Conservation (phyloP, 2,113 vertebrate genomes). For the Sialia sialis region DNA sequence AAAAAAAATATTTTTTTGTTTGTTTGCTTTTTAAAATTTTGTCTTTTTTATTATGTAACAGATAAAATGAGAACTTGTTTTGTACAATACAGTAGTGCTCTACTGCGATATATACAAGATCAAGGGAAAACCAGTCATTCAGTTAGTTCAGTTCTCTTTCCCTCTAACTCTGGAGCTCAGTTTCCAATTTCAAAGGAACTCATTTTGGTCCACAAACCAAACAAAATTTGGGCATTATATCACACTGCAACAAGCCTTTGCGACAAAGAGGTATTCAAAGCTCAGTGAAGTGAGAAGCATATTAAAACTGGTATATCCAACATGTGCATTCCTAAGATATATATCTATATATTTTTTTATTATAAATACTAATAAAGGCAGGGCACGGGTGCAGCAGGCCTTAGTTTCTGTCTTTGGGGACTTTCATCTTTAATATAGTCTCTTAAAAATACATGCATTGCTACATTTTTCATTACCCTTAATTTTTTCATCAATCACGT, state of each 20-base stretch:
- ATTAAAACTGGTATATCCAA: neutral
- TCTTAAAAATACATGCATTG: constrained; percentile 79
- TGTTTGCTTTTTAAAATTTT: neutral
- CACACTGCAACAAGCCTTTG: neutral
- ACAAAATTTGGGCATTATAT: neutral
- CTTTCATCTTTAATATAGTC: constrained; percentile 74
- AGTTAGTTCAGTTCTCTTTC: neutral
- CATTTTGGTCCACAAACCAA: neutral
- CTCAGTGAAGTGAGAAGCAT: neutral
- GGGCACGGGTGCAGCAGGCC: constrained; percentile 57
- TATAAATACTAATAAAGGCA: constrained; percentile 66
- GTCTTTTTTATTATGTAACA: neutral
- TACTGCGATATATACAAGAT: neutral
- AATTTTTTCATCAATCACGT: constrained; percentile 81
- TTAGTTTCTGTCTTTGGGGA: constrained; percentile 71
- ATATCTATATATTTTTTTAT: constrained; percentile 16
- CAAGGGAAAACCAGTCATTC: neutral
- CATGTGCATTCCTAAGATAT: neutral
- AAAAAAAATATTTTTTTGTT: neutral
- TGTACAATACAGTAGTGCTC: neutral
- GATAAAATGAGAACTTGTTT: neutral
- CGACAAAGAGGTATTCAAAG: neutral
- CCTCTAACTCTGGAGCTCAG: neutral
- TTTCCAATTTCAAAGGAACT: neutral
- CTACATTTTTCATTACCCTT: constrained; percentile 82